These are phyloP conservation scores for Drosophila buzzatii DNA, from an alignment of 2,888 invertebrate species.

Conservation along the genomic window DNA sequence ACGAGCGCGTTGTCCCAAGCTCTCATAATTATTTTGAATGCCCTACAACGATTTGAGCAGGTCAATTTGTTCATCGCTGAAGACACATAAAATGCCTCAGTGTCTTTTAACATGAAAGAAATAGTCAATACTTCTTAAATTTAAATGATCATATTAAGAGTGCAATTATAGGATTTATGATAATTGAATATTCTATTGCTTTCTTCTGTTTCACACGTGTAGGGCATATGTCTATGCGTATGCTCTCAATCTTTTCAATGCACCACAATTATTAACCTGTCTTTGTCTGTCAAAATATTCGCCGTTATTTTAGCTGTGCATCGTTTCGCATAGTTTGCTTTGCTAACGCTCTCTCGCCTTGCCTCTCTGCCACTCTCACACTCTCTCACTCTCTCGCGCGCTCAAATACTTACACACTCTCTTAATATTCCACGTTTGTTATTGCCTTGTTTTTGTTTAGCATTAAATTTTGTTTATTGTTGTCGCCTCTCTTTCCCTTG, in stretches of 20 bases:
- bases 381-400: slow-evolving; percentile 3
- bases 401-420: background rate
- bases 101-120: background rate
- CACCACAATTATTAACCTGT: slow-evolving; percentile 48
- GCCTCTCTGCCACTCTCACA: slow-evolving; percentile 4
- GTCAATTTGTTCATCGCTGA: background rate
- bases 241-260: slow-evolving; percentile 6
- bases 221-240: slow-evolving; percentile 18
- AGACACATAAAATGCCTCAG: background rate
- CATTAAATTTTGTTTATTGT: slow-evolving; percentile 51
- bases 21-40: slow-evolving; percentile 58
- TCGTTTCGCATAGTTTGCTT: slow-evolving; percentile 36
- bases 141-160: background rate
- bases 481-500: slow-evolving; percentile 9
- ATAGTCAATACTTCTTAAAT: background rate
- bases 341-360: slow-evolving; percentile 9
- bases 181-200: background rate
- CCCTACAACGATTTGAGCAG: slow-evolving; percentile 25
- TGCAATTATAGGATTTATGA: background rate
- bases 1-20: slow-evolving; percentile 33
- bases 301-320: slow-evolving; percentile 38
- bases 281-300: slow-evolving; percentile 49
- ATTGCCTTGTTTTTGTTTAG: slow-evolving; percentile 33
- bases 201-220: background rate
- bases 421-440: slow-evolving; percentile 3